A percentile compares a stretch with the other conserved stretches of the same genome.
Evolutionary conservation across 1,140 invertebrate genomes (phyloP).

Genomic region (Bactericera cockerelli): DNA sequence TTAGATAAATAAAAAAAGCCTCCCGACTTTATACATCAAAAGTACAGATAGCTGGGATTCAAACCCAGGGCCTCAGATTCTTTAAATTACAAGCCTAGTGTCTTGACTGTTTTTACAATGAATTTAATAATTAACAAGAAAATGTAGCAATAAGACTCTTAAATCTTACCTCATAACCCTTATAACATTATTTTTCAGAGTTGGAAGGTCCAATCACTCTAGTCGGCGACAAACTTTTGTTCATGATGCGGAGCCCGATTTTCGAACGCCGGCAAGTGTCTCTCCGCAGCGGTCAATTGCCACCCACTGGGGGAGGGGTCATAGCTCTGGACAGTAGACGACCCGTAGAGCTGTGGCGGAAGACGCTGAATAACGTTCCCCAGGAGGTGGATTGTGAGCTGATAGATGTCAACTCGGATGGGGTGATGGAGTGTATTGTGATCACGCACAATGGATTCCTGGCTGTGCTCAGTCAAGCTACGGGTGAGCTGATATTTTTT

Average conservation of each 20-base stretch:
- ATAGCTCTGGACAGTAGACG: slow-evolving; percentile 41
- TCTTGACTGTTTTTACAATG: no score
- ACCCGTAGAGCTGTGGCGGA: slow-evolving; percentile 46
- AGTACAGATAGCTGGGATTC: no score
- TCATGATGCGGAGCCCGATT: slow-evolving; percentile 42
- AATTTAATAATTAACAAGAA: no score
- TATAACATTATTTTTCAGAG: no score
- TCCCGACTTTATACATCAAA: no score
- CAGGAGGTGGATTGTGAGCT: slow-evolving; percentile 49
- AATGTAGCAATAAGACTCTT: no score
- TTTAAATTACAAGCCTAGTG: no score
- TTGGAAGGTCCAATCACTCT: slow-evolving; percentile 51
- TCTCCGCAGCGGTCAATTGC: slow-evolving; percentile 24
- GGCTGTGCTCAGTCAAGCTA: slow-evolving; percentile 47
- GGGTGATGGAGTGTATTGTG: slow-evolving; percentile 52
- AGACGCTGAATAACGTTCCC: slow-evolving; percentile 41
- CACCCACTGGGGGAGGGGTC: slow-evolving; percentile 32
- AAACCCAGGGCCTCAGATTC: no score
- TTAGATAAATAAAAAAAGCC: no score
- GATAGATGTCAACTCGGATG: slow-evolving; percentile 49
- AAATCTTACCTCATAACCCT: no score
- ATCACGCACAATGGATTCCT: slow-evolving; percentile 47
- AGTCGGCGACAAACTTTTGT: slow-evolving; percentile 49
- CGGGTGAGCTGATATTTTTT: slow-evolving; percentile 36
- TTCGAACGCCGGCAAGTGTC: slow-evolving; percentile 29